Percentiles rank a stretch among this genome's conserved stretches.
Evolutionary conservation across 2,113 vertebrate species (phyloP).

Genomic region (Sylvilagus bachmani): DNA sequence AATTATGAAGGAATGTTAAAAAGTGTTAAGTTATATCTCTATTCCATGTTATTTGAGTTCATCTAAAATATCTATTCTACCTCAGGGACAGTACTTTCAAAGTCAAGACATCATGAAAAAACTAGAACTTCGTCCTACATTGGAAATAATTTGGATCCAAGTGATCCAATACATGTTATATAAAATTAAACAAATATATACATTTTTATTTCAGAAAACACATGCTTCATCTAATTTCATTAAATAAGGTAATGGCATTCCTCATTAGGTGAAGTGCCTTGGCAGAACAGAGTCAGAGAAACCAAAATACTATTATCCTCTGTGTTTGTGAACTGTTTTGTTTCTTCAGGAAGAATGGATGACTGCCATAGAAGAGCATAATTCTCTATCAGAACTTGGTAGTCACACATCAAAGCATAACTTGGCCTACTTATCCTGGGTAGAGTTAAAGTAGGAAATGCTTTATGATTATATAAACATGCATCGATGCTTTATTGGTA

Average conservation of each 20-base stretch:
- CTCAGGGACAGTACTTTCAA: neutral
- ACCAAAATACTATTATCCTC: neutral
- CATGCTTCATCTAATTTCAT: neutral
- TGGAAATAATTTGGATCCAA: slow-evolving; percentile 12
- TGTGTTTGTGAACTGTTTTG: neutral
- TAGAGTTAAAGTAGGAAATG: neutral
- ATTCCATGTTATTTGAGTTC: neutral
- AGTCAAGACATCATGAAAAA: neutral
- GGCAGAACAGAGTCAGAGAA: neutral
- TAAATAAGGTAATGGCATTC: neutral
- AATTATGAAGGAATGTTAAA: slow-evolving; percentile 34
- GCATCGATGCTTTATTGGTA: neutral
- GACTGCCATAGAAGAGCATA: neutral
- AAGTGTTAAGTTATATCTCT: neutral
- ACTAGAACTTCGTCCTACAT: neutral
- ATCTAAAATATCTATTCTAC: slow-evolving; percentile 8
- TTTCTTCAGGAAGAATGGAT: neutral
- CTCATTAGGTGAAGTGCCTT: neutral
- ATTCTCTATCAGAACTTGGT: neutral
- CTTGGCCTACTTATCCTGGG: slow-evolving; percentile 12
- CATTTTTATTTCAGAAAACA: neutral
- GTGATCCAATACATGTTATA: neutral
- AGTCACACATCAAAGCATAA: slow-evolving; percentile 24
- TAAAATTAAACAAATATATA: neutral
- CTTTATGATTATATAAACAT: slow-evolving; percentile 5